These are phyloP conservation scores for Galeopsomyia nigrocyanea DNA, from an alignment of 2,888 invertebrate species.

Conservation along the genomic window DNA sequence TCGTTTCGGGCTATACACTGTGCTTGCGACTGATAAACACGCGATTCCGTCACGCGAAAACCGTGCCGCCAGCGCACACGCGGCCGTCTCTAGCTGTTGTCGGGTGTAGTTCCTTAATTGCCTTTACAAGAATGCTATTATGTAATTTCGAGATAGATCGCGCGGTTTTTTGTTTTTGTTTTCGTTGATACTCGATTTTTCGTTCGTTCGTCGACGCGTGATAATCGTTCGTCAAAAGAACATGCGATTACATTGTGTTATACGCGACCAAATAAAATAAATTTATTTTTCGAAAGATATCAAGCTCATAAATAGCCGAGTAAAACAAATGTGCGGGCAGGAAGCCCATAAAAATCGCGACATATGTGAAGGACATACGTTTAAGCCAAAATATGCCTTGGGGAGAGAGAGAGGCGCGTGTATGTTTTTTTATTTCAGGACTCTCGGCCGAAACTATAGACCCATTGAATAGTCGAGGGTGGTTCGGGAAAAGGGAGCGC, in stretches of 20 bases:
- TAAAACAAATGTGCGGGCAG: neutral
- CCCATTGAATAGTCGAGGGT: slow-evolving; percentile 43
- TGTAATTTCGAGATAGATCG: neutral
- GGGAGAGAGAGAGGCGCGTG: slow-evolving; percentile 9
- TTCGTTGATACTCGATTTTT: too few species aligned
- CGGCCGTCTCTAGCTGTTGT: slow-evolving; percentile 1
- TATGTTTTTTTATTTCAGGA: slow-evolving; percentile 6
- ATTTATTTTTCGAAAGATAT: neutral
- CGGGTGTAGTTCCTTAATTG: slow-evolving; percentile 4
- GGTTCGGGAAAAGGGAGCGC: slow-evolving; percentile 23
- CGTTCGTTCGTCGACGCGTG: too few species aligned
- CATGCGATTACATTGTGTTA: too few species aligned
- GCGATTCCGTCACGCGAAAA: slow-evolving; percentile 55
- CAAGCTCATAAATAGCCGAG: too few species aligned
- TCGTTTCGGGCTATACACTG: slow-evolving; percentile 42
- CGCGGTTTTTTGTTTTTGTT: too few species aligned
- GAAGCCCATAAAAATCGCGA: slow-evolving; percentile 24
- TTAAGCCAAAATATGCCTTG: slow-evolving; percentile 25
- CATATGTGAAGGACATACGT: slow-evolving; percentile 3
- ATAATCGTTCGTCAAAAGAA: too few species aligned
- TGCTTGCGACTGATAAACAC: slow-evolving; percentile 52
- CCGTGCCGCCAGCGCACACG: slow-evolving; percentile 33
- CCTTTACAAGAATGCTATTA: neutral
- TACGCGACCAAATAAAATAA: too few species aligned
- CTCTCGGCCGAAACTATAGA: slow-evolving; percentile 9